phyloP scores from a whole-genome alignment of 2,888 invertebrate species.

The Amphipyra tragopoginis region DNA sequence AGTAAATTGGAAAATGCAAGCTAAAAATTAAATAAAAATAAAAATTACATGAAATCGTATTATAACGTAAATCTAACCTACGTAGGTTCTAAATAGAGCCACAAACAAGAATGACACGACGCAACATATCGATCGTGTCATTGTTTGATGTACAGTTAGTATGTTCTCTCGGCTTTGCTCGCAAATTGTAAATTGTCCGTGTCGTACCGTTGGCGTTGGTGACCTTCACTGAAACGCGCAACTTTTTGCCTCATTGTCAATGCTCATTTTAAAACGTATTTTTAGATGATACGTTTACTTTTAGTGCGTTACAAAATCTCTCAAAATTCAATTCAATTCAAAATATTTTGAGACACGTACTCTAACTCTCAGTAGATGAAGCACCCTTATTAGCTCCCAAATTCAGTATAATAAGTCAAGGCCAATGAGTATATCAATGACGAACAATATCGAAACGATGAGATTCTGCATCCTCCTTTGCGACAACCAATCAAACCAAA shows the following conservation, averaged over 20 bases:
- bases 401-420: too few species aligned
- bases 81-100: constrained; percentile 38
- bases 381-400: too few species aligned
- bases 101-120: constrained; percentile 34
- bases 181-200: constrained; percentile 54
- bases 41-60: neutral
- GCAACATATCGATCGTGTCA: constrained; percentile 41
- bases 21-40: too few species aligned
- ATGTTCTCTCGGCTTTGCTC: constrained; percentile 21
- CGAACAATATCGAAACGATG: too few species aligned
- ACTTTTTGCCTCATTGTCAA: constrained; percentile 37
- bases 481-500: too few species aligned
- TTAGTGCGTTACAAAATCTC: too few species aligned
- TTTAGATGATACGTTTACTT: constrained; percentile 14
- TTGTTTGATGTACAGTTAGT: constrained; percentile 50
- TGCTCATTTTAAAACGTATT: constrained; percentile 35
- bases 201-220: constrained; percentile 20
- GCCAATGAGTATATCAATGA: too few species aligned
- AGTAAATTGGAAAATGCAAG: too few species aligned
- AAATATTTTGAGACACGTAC: too few species aligned
- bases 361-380: too few species aligned
- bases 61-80: neutral
- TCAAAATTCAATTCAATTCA: too few species aligned
- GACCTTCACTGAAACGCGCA: constrained; percentile 51
- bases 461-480: too few species aligned